A percentile compares a stretch with the other conserved stretches of the same genome.
These are phyloP conservation scores for Oscheius myriophilus DNA, from an alignment of 2,888 invertebrate species.

Conservation along the genomic window DNA sequence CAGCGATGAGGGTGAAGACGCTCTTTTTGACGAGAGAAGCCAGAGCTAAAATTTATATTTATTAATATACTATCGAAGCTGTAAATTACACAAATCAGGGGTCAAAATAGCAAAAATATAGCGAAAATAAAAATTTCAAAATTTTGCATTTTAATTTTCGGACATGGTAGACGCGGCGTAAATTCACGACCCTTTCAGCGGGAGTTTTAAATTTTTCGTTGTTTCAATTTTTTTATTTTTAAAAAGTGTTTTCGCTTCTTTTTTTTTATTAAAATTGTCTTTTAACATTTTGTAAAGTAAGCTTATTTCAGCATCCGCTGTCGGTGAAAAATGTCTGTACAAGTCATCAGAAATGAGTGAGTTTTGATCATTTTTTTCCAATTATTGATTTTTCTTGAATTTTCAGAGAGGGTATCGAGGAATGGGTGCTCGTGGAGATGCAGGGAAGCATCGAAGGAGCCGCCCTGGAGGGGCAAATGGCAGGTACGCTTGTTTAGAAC, in stretches of 20 bases:
- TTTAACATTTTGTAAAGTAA: too few species aligned
- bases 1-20: constrained; percentile 45
- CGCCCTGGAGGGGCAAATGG: constrained; percentile 38
- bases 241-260: too few species aligned
- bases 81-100: too few species aligned
- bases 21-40: constrained; percentile 45
- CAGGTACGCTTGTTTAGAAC: constrained; percentile 32
- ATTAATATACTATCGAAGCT: too few species aligned
- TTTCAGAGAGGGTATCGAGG: constrained; percentile 51
- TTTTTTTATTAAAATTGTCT: too few species aligned
- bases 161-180: too few species aligned
- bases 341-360: constrained; percentile 27
- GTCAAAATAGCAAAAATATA: too few species aligned
- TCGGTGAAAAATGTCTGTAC: constrained; percentile 30
- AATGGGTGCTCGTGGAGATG: constrained; percentile 61
- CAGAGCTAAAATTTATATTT: constrained; percentile 29
- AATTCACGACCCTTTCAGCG: too few species aligned
- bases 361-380: not conserved
- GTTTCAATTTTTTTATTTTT: too few species aligned
- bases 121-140: too few species aligned
- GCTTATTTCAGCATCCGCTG: not conserved
- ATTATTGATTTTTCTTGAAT: not conserved
- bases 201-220: too few species aligned
- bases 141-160: too few species aligned
- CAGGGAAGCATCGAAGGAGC: constrained; percentile 50